A percentile compares a stretch with the other conserved stretches of the same genome.
Evolutionary conservation across 2,888 invertebrate genomes (phyloP).

Genomic region (Sabatieria punctata): DNA sequence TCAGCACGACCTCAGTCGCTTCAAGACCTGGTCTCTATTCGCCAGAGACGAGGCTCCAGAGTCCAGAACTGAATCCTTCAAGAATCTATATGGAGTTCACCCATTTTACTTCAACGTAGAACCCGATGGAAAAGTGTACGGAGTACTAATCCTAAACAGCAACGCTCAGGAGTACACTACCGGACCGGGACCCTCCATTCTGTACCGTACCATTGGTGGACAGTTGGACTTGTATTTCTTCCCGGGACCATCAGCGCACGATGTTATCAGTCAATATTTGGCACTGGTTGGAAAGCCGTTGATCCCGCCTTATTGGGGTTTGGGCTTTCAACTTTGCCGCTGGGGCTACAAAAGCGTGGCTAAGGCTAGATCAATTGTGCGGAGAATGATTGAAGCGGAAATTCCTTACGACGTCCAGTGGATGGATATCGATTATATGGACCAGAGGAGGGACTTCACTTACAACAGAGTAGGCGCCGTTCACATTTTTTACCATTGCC

Average conservation of each 20-base stretch:
- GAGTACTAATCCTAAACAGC: slow-evolving; percentile 2
- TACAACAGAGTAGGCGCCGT: slow-evolving; percentile 45
- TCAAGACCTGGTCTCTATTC: slow-evolving; percentile 24
- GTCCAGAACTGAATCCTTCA: neutral
- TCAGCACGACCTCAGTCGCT: slow-evolving; percentile 26
- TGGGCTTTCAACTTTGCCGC: slow-evolving; percentile 72
- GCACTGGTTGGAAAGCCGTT: slow-evolving; percentile 54
- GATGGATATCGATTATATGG: slow-evolving; percentile 69
- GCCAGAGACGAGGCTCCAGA: slow-evolving; percentile 22
- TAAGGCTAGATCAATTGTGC: neutral
- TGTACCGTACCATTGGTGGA: slow-evolving; percentile 48
- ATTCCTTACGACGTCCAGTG: slow-evolving; percentile 43
- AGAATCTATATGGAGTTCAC: slow-evolving; percentile 6
- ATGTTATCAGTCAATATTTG: slow-evolving; percentile 47
- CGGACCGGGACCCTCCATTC: slow-evolving; percentile 3
- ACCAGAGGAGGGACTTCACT: slow-evolving; percentile 55
- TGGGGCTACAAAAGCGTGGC: slow-evolving; percentile 29
- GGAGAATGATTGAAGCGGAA: neutral
- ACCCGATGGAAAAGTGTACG: neutral
- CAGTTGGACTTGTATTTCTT: slow-evolving; percentile 60
- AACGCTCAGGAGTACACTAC: slow-evolving; percentile 3
- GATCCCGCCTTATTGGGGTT: slow-evolving; percentile 40
- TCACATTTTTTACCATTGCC: no score
- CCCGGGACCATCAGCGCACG: slow-evolving; percentile 47
- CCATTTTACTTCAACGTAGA: slow-evolving; percentile 6